These are phyloP conservation scores for Taphrorychus bicolor DNA, from an alignment of 2,888 invertebrate species.

Conservation along the genomic window DNA sequence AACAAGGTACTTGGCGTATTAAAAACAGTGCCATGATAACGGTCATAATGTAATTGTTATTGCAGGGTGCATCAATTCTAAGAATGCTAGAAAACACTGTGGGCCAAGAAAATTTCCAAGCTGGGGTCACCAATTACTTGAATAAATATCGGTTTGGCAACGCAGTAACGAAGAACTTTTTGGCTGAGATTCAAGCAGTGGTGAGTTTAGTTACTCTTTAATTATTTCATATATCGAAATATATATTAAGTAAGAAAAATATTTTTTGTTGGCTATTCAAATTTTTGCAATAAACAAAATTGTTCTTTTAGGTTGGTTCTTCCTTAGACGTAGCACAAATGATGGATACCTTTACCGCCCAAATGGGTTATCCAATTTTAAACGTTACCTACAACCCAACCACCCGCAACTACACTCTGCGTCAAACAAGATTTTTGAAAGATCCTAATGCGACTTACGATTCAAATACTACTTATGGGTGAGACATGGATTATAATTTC, in stretches of 20 bases:
- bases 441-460: constrained; percentile 68
- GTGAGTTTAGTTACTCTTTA: no score
- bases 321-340: constrained; percentile 55
- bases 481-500: constrained; percentile 32
- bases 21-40: not conserved
- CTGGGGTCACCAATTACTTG: constrained; percentile 78
- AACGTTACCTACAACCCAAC: constrained; percentile 61
- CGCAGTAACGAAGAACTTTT: constrained; percentile 81
- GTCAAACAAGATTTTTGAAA: constrained; percentile 78
- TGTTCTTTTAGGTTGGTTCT: constrained; percentile 20
- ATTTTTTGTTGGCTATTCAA: not conserved
- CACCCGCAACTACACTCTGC: constrained; percentile 65
- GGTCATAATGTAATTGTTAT: constrained; percentile 16
- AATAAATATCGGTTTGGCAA: constrained; percentile 73
- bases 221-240: no score
- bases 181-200: constrained; percentile 69
- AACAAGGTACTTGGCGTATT: constrained; percentile 83
- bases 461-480: constrained; percentile 60
- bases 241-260: not conserved
- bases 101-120: constrained; percentile 73
- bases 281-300: no score
- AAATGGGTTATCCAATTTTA: constrained; percentile 87
- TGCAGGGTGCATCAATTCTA: constrained; percentile 83
- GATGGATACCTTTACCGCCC: constrained; percentile 90
- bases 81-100: constrained; percentile 89